Base-by-base conservation (phyloP, 2,113 vertebrate species). In the Colinus virginianus region DNA sequence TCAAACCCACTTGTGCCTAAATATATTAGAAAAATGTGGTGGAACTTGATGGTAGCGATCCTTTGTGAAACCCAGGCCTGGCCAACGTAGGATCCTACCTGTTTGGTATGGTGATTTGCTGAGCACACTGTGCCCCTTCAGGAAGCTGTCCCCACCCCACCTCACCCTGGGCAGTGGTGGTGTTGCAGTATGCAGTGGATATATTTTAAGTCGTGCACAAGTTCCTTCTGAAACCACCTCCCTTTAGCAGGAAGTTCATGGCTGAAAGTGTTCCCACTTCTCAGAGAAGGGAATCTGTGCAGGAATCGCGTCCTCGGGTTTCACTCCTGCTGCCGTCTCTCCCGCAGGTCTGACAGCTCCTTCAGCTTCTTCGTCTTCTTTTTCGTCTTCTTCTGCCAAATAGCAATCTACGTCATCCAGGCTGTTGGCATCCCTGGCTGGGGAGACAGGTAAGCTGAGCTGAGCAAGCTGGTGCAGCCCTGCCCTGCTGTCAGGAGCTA, bases 321-420 rank as follows among this genome's bases (percentile, higher is more conserved):
- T 90, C 69, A 78, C 53, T 82, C 77, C 40, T 45, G 68, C 74
- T 88, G 23, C 56, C 21, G 3, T 84, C 90, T 91, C 95, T 93
- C 85, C 70, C 10, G 71, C 91, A 99, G 99, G 98, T 99, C 99
- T 2, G 99, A 99, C 98, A 99, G 99, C 96, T 99, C 99, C 96
- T 99, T 99, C 98, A 99, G 98, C 96, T 99, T 99, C 98, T 99
- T 99, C 86, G 98, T 99, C 96, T 99, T 99, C 98, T 99, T 99
- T 94, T 99, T 99, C 55, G 84, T 99, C 61, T 99, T 99, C 95
- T 99, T 99, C 96, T 99, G 99, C 97, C 99, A 99, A 98, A 98
- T 99, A 94, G 97, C 97, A 4, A 98, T 99, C 91, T 99, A 99
- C 94, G 68, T 99, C 95, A 99, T 99, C 97, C 99, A 99, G 95